phyloP scores from a whole-genome alignment of 2,888 invertebrate species.

The Alviniconcha strummeri region DNA sequence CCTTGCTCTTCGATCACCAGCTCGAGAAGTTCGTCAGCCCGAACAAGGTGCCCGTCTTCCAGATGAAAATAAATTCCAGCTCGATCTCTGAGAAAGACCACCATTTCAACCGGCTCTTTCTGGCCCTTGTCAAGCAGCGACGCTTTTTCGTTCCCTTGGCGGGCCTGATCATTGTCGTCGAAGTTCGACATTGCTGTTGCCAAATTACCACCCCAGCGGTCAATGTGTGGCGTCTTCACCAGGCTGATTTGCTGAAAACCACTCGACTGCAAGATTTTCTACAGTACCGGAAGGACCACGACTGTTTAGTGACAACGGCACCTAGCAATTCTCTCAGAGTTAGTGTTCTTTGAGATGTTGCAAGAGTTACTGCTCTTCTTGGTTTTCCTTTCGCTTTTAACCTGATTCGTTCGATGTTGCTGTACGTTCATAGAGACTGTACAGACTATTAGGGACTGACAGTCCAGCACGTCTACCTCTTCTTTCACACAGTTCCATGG shows the following conservation, averaged over 20 bases:
- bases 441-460: too few species aligned
- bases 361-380: not conserved
- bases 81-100: constrained; percentile 71
- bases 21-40: constrained; percentile 78
- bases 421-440: too few species aligned
- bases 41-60: constrained; percentile 83
- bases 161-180: constrained; percentile 1
- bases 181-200: constrained; percentile 5
- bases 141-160: constrained; percentile 1
- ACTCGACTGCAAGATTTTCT: constrained; percentile 6
- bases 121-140: constrained; percentile 16
- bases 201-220: not conserved
- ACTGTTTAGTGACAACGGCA: constrained; percentile 29
- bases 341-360: not conserved
- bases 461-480: too few species aligned
- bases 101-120: constrained; percentile 56
- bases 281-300: constrained; percentile 4
- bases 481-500: too few species aligned
- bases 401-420: too few species aligned
- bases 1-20: constrained; percentile 85
- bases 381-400: too few species aligned
- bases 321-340: constrained; percentile 4
- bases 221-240: not conserved
- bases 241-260: not conserved
- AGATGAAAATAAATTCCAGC: constrained; percentile 81